Percentiles rank a stretch among this genome's conserved stretches.
These are phyloP conservation scores for Serilophus lunatus DNA, from an alignment of 2,113 vertebrate species.

Conservation along the genomic window DNA sequence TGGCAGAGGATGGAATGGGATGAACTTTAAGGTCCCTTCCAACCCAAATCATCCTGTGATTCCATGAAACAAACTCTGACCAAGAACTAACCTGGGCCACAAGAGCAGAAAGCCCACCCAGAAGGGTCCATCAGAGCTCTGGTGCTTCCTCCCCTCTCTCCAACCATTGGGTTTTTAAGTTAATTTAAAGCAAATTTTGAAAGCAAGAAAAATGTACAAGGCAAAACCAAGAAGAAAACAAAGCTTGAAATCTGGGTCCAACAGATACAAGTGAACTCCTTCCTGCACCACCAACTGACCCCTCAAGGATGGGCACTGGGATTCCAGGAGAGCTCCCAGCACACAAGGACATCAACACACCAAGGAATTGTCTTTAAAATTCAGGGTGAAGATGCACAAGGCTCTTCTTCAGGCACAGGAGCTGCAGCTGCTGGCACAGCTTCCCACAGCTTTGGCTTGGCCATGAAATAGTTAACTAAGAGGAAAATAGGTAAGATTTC, in stretches of 20 bases:
- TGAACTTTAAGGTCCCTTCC: neutral
- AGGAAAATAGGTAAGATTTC: neutral
- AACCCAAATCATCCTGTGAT: neutral
- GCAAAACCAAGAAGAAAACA: neutral
- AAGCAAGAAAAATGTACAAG: neutral
- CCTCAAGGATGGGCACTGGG: neutral
- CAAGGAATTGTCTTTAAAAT: neutral
- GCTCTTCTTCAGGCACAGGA: neutral
- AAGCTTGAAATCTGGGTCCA: neutral
- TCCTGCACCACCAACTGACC: neutral
- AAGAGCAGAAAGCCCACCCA: neutral
- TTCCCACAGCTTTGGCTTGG: neutral
- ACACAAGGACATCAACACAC: fast-evolving
- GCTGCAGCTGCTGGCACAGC: neutral
- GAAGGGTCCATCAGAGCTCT: neutral
- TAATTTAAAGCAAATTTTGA: neutral
- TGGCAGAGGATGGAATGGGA: neutral
- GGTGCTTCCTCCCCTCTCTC: neutral
- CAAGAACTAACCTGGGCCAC: neutral
- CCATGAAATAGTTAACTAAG: neutral
- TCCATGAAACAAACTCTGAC: neutral
- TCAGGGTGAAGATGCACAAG: fast-evolving
- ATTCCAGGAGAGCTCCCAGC: neutral
- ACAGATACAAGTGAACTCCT: neutral
- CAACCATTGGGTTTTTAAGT: fast-evolving